Conservation (phyloP, 2,113 vertebrate genomes). For the Piliocolobus tephrosceles region DNA sequence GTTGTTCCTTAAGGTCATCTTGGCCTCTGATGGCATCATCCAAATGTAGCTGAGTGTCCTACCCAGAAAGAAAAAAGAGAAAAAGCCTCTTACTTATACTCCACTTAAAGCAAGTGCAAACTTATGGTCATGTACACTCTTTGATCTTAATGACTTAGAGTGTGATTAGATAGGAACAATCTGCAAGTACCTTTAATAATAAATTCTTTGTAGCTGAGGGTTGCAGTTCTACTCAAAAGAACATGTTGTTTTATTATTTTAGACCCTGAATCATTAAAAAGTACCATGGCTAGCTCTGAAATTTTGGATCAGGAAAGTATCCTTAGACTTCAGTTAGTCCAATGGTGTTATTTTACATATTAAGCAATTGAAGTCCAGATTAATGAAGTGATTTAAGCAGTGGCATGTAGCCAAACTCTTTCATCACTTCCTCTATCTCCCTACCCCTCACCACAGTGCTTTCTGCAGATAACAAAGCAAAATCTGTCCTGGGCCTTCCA, state of each 20-base stretch:
- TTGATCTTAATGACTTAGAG: neutral
- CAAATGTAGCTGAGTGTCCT: slow-evolving; percentile 88
- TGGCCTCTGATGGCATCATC: slow-evolving; percentile 86
- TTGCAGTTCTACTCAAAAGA: neutral
- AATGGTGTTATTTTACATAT: neutral
- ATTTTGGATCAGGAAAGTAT: slow-evolving; percentile 10
- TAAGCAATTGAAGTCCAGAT: neutral
- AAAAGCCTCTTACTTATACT: neutral
- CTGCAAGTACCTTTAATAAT: neutral
- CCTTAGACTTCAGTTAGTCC: neutral
- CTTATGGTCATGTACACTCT: neutral
- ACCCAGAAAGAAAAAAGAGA: neutral
- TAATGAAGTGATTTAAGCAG: neutral
- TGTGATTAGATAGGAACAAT: neutral
- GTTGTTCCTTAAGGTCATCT: slow-evolving; percentile 91
- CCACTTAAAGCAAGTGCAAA: neutral
- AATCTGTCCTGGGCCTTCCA: neutral
- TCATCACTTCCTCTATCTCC: neutral
- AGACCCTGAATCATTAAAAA: neutral
- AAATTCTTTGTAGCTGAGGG: neutral
- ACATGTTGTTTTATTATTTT: slow-evolving; percentile 15
- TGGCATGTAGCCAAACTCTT: neutral
- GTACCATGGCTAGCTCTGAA: neutral
- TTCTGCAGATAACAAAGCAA: neutral
- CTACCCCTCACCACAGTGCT: neutral